Conservation (phyloP, 2,113 vertebrate genomes). For the Pluvialis apricaria region DNA sequence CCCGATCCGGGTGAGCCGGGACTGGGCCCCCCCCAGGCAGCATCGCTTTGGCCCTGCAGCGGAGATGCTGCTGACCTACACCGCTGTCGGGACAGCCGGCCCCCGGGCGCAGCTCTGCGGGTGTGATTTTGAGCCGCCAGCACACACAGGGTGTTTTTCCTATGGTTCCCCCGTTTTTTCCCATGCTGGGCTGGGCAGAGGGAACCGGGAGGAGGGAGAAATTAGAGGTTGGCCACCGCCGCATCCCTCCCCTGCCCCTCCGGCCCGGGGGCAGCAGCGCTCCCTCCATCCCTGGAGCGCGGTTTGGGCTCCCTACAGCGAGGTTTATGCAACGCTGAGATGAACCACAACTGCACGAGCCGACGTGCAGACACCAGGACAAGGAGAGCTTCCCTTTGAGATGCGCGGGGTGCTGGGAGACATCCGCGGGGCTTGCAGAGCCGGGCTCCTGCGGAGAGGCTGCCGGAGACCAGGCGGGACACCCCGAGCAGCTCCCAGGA, state of each 20-base stretch:
- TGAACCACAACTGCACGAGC: too few species aligned
- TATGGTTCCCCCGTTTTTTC: background rate
- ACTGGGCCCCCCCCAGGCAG: background rate
- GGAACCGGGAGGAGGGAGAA: background rate
- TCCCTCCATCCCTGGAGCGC: accelerated
- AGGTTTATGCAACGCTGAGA: background rate
- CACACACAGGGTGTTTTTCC: background rate
- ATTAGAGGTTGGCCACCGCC: background rate
- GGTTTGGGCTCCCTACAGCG: accelerated
- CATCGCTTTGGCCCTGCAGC: too few species aligned
- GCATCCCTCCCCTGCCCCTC: background rate
- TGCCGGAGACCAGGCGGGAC: background rate
- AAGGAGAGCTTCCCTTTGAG: background rate
- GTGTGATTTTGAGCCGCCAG: accelerated
- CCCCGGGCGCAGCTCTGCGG: background rate
- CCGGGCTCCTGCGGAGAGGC: background rate
- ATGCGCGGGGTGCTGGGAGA: background rate
- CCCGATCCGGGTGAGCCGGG: too few species aligned
- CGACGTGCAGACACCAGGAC: background rate
- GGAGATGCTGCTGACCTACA: background rate
- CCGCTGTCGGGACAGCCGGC: accelerated
- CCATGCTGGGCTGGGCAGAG: background rate
- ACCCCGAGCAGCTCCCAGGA: background rate
- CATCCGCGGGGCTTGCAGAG: background rate
- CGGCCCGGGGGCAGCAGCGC: background rate